Evolutionary conservation across 2,888 invertebrate species (phyloP), one percentile per base, ranked within the genome.

Genomic region (Hipparchia sbordonii): DNA sequence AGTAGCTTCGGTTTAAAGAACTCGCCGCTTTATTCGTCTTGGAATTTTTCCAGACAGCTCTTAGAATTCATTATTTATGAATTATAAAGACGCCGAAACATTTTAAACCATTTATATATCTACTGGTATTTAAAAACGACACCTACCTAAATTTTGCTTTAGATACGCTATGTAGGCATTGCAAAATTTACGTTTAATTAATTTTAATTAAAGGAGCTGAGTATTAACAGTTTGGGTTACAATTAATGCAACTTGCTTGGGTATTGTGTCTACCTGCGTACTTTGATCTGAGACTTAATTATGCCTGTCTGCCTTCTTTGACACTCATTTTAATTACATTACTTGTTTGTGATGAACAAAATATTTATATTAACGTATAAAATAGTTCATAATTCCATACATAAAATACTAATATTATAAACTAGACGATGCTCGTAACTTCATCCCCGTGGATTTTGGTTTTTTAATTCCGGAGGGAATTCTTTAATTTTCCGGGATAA

Each of bases 1-100:
- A 77, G 74, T 78, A 74, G 72, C 72, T 72, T 70, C 72, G 71
- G 61, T 74, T 73, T 72, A 77, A 78, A 74, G 69, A 70, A 74
- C 72, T 78, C 74, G 67, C 72, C 70, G 68, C 70, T 46, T 45
- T 71, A 67, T 72, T 74, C 71, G 46, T 72, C 68, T 72, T 67
- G 23, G 52, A 68, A 72, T 71, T 72, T 74, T 76, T 59, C 62
- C 61, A 61, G 52, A 62, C 68, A 39, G 46, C 23, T 63, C 51
- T 45, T 62, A 54, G 54, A 45, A 61, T 69, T 23, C 39, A 60
- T 52, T 59, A 51, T 48, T 39, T 51, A 69, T 33, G n/a, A 6
- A 48, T 39, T 39, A 39, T 59, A 33, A 59, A 59, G 59, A 33
- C 9, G 13, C 54, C 13, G n/a, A 54, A 54, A 54, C 2, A 7